Percentiles rank a stretch among this genome's conserved stretches.
These are phyloP conservation scores for Bufo gargarizans DNA, from an alignment of 2,113 vertebrate species.

Conservation along the genomic window DNA sequence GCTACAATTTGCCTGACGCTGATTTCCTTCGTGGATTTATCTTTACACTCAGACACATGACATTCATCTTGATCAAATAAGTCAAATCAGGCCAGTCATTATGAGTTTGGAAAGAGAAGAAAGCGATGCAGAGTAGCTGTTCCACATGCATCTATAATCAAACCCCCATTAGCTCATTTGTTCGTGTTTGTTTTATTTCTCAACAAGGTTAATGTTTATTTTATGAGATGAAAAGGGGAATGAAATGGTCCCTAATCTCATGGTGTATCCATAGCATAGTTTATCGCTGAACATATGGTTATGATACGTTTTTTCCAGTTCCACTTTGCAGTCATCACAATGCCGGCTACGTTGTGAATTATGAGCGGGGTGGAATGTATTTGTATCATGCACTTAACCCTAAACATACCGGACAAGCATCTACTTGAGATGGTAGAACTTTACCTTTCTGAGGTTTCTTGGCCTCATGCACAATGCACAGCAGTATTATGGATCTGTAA, in stretches of 20 bases:
- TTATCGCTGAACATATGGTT: slow-evolving; percentile 56
- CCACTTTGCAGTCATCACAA: slow-evolving; percentile 40
- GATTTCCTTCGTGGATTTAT: slow-evolving; percentile 24
- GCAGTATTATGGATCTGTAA: neutral
- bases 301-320: slow-evolving; percentile 50
- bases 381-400: slow-evolving; percentile 31
- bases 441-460: neutral
- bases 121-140: slow-evolving; percentile 39
- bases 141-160: slow-evolving; percentile 55
- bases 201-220: slow-evolving; percentile 59
- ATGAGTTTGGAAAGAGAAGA: slow-evolving; percentile 48
- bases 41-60: slow-evolving; percentile 47
- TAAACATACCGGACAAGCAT: neutral
- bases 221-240: slow-evolving; percentile 55
- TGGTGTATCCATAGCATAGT: slow-evolving; percentile 39
- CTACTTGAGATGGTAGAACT: neutral
- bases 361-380: slow-evolving; percentile 41
- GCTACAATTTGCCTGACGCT: neutral
- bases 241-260: slow-evolving; percentile 54
- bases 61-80: slow-evolving; percentile 57
- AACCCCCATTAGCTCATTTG: slow-evolving; percentile 57
- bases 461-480: neutral
- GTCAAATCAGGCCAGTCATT: slow-evolving; percentile 57
- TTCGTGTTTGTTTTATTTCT: slow-evolving; percentile 58
- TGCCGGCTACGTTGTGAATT: slow-evolving; percentile 45